Evolutionary conservation across 2,888 invertebrate genomes (phyloP), one percentile per base, ranked within the genome.

Genomic region (Hypomecis punctinalis): DNA sequence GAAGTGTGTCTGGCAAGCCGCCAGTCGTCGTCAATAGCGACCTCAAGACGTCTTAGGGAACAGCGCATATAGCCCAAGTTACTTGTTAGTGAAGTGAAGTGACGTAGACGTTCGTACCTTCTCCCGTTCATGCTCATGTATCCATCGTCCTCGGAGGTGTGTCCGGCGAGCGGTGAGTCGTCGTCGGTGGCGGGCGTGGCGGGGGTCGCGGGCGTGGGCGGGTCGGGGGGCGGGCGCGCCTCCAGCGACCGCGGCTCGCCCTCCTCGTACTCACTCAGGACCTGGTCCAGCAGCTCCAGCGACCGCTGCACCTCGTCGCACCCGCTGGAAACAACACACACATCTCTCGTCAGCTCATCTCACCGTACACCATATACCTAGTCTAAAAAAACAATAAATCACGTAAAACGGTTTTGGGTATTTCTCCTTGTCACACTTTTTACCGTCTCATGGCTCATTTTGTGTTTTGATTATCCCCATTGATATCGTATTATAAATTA

Each of bases 121-220:
- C 97, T 95, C 77, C 97, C 97, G 95, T 97, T 97, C 95, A 97
- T 96, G 93, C 97, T 97, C 97, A 97, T 97, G 93, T 97, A 97
- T 88, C 97, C 97, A 94, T 97, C 97, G 94, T 97, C 97, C 88
- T 97, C 97, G 63, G 97, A 97, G 85, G 97, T 97, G 88, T 97
- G 97, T 76, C 96, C 96, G 79, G 94, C 95, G 87, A 96, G 94
- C 76, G 96, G 96, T 79, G 96, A 96, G 85, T 96, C 96, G 93
- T 96, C 96, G 87, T 94, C 94, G 76, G 93, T 94, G 84, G 93
- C 94, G 71, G 90, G 94, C 71, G 90, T 94, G 77, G 93, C 94
- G 70, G 90, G 94, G 72, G 91, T 94, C 76, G 93, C 94, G 73
- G 91, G 94, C 69, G 91, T 93, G 78, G 93, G 70, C 88, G 93